Conservation (phyloP, 2,888 invertebrate species). For the Scotopteryx bipunctaria region DNA sequence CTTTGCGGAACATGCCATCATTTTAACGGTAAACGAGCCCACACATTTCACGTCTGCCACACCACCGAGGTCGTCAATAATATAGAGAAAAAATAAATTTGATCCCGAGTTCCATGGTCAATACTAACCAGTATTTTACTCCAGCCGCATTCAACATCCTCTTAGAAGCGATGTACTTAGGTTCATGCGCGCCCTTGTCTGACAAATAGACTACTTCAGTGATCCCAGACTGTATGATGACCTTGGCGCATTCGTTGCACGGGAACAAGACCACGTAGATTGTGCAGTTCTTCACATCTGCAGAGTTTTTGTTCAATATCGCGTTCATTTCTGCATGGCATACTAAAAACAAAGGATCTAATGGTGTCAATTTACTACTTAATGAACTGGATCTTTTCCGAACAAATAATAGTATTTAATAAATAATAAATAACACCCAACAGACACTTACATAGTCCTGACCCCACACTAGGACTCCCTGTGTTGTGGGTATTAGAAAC, state of each 20-base stretch:
- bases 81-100: not conserved
- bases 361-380: not conserved
- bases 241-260: slow-evolving; percentile 98
- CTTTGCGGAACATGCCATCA: no score
- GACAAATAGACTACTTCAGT: slow-evolving; percentile 90
- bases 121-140: slow-evolving; percentile 85
- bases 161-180: slow-evolving; percentile 88
- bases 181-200: slow-evolving; percentile 90
- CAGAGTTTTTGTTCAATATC: slow-evolving; percentile 93
- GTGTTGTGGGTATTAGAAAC: no score
- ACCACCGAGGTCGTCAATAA: not conserved
- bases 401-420: no score
- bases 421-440: no score
- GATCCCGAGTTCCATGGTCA: no score
- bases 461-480: no score
- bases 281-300: slow-evolving; percentile 89
- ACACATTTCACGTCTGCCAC: no score
- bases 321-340: slow-evolving; percentile 99
- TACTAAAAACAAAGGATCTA: slow-evolving; percentile 83
- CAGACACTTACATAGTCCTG: no score
- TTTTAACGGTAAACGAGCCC: no score
- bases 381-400: no score
- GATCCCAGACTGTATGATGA: slow-evolving; percentile 97
- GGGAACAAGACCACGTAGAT: slow-evolving; percentile 97
- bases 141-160: slow-evolving; percentile 91